These are phyloP conservation scores for Pharmacophagus antenor DNA, from an alignment of 2,888 invertebrate species.

Conservation along the genomic window DNA sequence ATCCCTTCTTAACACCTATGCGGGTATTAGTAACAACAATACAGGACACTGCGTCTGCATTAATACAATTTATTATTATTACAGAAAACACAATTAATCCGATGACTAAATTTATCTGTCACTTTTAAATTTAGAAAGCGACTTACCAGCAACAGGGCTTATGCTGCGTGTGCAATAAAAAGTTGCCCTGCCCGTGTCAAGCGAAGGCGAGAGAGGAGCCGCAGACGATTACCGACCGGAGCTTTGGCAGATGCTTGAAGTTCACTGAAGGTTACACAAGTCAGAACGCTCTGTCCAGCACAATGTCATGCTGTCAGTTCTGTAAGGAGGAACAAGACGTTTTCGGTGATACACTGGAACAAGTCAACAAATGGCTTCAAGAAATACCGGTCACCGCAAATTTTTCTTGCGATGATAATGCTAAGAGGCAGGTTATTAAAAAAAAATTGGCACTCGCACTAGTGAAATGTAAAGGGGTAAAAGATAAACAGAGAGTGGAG, in stretches of 20 bases:
- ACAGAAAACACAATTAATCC: too few relatives aligned
- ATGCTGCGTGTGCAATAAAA: constrained; percentile 1
- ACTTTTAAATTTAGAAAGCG: background rate
- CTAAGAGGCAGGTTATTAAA: constrained; percentile 6
- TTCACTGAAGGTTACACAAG: constrained; percentile 9
- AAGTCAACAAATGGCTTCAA: constrained; percentile 24
- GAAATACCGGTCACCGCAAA: constrained; percentile 22
- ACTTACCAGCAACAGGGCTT: background rate
- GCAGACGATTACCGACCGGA: background rate
- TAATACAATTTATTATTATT: too few relatives aligned
- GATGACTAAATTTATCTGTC: too few relatives aligned
- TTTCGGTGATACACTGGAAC: constrained; percentile 5
- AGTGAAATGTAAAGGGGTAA: constrained; percentile 30
- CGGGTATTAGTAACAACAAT: too few relatives aligned
- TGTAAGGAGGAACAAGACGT: constrained; percentile 16
- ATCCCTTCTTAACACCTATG: too few relatives aligned
- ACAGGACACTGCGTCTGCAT: too few relatives aligned
- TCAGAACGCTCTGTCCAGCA: background rate
- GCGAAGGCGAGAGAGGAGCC: background rate
- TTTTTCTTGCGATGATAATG: constrained; percentile 19
- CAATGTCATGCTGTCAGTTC: constrained; percentile 17
- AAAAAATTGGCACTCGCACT: constrained; percentile 13
- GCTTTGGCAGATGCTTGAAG: background rate
- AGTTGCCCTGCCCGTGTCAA: constrained; percentile 11
- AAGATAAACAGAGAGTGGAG: constrained; percentile 35